Percentiles rank a stretch among this genome's conserved stretches.
phyloP scores from a whole-genome alignment of 2,113 vertebrate species.

The Holacanthus passer region DNA sequence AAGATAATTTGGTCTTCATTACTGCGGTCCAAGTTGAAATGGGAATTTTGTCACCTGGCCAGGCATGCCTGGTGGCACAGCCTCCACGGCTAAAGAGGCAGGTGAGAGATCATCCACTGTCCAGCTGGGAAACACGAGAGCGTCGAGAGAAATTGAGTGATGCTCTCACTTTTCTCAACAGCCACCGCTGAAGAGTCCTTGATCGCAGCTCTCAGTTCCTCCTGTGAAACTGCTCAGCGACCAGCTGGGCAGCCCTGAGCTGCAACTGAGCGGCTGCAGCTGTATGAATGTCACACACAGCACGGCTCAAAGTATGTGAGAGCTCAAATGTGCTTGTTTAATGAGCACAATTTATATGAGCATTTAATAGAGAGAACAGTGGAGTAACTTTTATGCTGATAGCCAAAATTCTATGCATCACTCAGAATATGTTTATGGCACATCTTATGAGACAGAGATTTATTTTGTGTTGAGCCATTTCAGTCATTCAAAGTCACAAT shows the following conservation, averaged over 20 bases:
- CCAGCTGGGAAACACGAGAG: slow-evolving; percentile 21
- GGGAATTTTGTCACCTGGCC: not conserved
- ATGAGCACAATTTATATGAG: not conserved
- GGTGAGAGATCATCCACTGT: slow-evolving; percentile 2
- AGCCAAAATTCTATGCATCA: not conserved
- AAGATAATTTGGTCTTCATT: not conserved
- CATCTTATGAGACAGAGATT: not conserved
- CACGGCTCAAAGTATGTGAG: not conserved
- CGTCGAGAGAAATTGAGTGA: slow-evolving; percentile 3
- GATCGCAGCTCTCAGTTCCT: slow-evolving; percentile 2
- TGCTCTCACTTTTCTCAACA: slow-evolving; percentile 9
- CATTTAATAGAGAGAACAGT: not conserved
- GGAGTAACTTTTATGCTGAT: not conserved
- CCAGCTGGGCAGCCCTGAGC: not conserved
- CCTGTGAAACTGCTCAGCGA: slow-evolving; percentile 18
- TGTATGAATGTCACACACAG: slow-evolving; percentile 27
- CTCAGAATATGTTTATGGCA: not conserved
- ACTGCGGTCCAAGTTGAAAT: not conserved
- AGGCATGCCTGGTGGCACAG: not conserved
- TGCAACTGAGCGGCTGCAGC: slow-evolving; percentile 12
- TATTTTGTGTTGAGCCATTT: not conserved
- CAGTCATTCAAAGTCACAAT: not conserved
- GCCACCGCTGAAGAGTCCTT: slow-evolving; percentile 20
- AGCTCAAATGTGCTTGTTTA: not conserved
- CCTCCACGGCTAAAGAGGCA: not conserved